Evolutionary conservation across 2,797 vertebrate genomes (phyloP).

Genomic region (Alosa sapidissima): DNA sequence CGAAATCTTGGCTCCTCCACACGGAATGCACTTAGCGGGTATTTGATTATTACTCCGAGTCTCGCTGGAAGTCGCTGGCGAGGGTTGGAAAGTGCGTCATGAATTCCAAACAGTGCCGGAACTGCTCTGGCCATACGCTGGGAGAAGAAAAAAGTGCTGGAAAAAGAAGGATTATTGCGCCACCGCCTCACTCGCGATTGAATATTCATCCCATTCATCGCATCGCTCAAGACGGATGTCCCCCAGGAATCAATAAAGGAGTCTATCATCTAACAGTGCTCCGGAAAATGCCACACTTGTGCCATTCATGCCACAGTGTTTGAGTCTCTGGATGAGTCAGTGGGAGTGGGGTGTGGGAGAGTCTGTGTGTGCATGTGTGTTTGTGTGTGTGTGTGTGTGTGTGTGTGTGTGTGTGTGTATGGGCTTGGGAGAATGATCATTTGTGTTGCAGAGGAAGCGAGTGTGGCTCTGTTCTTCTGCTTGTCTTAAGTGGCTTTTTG

Average conservation of each 20-base stretch:
- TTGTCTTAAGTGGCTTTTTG: not conserved
- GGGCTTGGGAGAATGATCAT: not conserved
- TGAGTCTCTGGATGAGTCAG: not conserved
- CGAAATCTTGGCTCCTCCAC: constrained; percentile 32
- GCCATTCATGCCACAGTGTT: constrained; percentile 17
- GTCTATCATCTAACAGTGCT: constrained; percentile 35
- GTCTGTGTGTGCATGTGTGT: not conserved
- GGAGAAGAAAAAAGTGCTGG: constrained; percentile 13
- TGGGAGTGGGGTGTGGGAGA: not conserved
- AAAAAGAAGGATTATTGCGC: constrained; percentile 20
- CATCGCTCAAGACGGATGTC: constrained; percentile 18
- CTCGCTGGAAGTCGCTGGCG: constrained; percentile 22
- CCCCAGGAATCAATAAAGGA: constrained; percentile 38
- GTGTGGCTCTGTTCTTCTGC: not conserved
- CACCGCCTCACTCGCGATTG: constrained; percentile 19
- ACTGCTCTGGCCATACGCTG: constrained; percentile 4
- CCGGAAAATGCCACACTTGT: not conserved
- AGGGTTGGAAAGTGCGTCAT: constrained; percentile 25
- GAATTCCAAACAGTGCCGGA: constrained; percentile 39
- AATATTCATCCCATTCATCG: constrained; percentile 45
- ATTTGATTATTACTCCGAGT: constrained; percentile 38
- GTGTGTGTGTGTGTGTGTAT: constrained; percentile 21
- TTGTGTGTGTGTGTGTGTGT: not conserved
- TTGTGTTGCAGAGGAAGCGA: too few relatives aligned
- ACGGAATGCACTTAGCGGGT: constrained; percentile 37